These are phyloP conservation scores for Gobio occitaniae DNA, from an alignment of 2,797 vertebrate species.

Conservation along the genomic window DNA sequence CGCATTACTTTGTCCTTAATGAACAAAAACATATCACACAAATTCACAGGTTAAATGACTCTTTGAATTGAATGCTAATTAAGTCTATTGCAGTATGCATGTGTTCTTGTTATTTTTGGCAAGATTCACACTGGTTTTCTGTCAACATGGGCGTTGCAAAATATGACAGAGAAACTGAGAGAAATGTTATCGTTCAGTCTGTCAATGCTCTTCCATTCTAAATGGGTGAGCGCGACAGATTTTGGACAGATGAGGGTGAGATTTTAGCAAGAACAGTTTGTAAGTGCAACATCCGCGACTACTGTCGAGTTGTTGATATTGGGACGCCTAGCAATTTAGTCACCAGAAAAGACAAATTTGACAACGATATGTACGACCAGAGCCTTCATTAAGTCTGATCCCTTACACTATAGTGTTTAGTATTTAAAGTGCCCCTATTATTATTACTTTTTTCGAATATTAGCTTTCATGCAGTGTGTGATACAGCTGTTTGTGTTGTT, in stretches of 20 bases:
- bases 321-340: background rate
- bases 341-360: background rate
- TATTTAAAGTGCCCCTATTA: background rate
- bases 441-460: background rate
- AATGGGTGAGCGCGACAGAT: constrained; percentile 4
- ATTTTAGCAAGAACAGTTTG: constrained; percentile 8
- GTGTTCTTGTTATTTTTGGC: constrained; percentile 16
- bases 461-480: background rate
- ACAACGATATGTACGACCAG: background rate
- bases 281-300: background rate
- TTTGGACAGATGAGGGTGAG: background rate
- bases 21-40: background rate
- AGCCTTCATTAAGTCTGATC: background rate
- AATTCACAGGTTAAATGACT: background rate
- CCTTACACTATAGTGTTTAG: background rate
- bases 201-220: background rate
- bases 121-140: constrained; percentile 25
- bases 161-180: constrained; percentile 19
- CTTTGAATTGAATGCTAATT: constrained; percentile 20
- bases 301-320: background rate
- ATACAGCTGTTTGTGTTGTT: background rate
- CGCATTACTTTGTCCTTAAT: background rate
- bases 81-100: background rate
- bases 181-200: constrained; percentile 12
- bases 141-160: background rate